Base-by-base conservation (phyloP, 2,888 invertebrate species). In the Apamea sordens region DNA sequence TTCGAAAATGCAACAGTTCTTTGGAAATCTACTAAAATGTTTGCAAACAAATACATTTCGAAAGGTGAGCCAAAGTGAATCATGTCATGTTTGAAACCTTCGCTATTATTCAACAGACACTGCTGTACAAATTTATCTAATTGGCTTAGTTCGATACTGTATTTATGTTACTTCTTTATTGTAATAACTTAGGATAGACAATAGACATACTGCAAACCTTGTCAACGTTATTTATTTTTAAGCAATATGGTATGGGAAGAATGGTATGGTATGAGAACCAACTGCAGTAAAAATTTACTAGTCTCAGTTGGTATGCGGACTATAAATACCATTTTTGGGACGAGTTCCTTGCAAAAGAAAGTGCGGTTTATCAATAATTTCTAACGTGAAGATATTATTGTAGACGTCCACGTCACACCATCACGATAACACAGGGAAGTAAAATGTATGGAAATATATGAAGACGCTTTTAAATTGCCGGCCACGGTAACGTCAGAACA, bases 81-180 rank as follows among this genome's bases (percentile, higher is more conserved):
- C 56, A 56, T 65, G 76, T 44, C 15, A 21, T 65, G 18, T 41
- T 7, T 11, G 44, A 36, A 44, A 53, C 67, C 77, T 83, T 83
- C 24, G 44, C 44, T 68, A 36, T 50, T 24, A 18, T 67, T 67
- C 18, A n/a, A 59, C 15, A 59, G 50, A 50, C n/a, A n/a, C 24
- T n/a, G 36, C 32, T 36, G 36, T 15, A 79, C 47, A 59, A 50
- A 65, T 8, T 61, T 10, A 76, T 18, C 41, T 76, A 68, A 80
- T 68, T 61, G 24, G 67, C 41, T 75, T 82, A 61, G 36, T 28
- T 64, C n/a, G 8, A 32, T 44, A 56, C 21, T 41, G 41, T 59
- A 18, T 36, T 28, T 28, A 7, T 28, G 56, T 73, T 15, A 50
- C 15, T 64, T 47, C 24, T 64, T 28, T 36, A 47, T 68, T 36